Conservation (phyloP, 1,140 invertebrate genomes). For the Tetragnatha versicolor region DNA sequence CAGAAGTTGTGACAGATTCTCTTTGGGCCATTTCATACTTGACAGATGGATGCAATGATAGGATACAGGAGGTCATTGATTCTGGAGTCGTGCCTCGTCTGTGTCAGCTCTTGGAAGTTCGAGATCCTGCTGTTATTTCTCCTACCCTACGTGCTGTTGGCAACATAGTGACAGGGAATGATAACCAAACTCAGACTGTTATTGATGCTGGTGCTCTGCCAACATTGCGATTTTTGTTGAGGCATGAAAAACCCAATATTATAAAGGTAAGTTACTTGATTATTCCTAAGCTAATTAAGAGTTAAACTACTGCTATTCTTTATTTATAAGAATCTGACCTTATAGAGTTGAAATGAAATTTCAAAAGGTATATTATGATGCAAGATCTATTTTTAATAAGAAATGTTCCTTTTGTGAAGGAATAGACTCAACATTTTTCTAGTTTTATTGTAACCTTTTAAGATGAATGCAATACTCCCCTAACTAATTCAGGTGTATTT, state of each 20-base stretch:
- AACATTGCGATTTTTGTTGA: constrained; percentile 71
- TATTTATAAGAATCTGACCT: not conserved
- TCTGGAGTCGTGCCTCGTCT: constrained; percentile 92
- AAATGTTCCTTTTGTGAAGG: no score
- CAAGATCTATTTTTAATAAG: no score
- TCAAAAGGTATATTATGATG: not conserved
- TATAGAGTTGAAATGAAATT: not conserved
- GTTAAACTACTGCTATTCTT: not conserved
- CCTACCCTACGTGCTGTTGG: constrained; percentile 97
- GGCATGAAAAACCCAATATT: constrained; percentile 73
- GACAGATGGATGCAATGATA: constrained; percentile 97
- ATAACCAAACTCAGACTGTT: constrained; percentile 96
- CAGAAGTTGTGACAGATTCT: constrained; percentile 95
- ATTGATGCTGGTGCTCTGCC: constrained; percentile 71
- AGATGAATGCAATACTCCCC: no score
- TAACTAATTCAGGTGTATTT: no score
- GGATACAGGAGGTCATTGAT: constrained; percentile 96
- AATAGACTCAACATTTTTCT: no score
- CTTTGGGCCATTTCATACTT: constrained; percentile 99
- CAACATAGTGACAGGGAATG: constrained; percentile 98
- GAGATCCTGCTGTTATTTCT: constrained; percentile 83
- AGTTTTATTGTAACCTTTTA: no score
- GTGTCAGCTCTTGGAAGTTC: constrained; percentile 86
- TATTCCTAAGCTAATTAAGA: not conserved
- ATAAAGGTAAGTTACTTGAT: constrained; percentile 38